Conservation (phyloP, 2,797 vertebrate genomes). For the Dromococcyx pavoninus region DNA sequence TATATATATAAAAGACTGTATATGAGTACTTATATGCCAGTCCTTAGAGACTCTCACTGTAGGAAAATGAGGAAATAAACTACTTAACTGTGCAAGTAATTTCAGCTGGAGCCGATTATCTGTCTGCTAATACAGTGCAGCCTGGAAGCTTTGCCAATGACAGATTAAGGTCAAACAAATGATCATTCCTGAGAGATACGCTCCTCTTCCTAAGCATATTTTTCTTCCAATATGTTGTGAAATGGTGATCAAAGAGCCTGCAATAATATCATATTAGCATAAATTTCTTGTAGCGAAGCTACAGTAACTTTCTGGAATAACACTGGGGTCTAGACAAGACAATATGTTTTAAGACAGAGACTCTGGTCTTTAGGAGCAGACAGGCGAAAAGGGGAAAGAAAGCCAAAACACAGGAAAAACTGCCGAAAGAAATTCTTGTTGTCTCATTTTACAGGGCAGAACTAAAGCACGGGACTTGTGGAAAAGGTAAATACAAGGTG, state of each 20-base stretch:
- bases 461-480: not conserved
- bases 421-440: not conserved
- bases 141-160: slow-evolving; percentile 48
- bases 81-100: slow-evolving; percentile 70
- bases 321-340: not conserved
- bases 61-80: slow-evolving; percentile 59
- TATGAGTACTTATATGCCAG: not conserved
- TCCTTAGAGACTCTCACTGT: slow-evolving; percentile 8
- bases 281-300: not conserved
- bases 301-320: not conserved
- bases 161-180: slow-evolving; percentile 74
- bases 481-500: not conserved
- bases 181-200: not conserved
- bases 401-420: not conserved
- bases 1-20: not conserved
- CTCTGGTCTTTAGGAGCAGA: not conserved
- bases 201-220: not conserved
- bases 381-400: not conserved
- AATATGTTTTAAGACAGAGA: not conserved
- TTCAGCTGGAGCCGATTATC: slow-evolving; percentile 76
- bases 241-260: not conserved
- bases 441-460: not conserved
- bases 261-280: not conserved
- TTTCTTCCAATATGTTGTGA: not conserved
- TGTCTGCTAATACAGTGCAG: slow-evolving; percentile 70